A percentile compares a stretch with the other conserved stretches of the same genome.
phyloP scores from a whole-genome alignment of 2,888 invertebrate genomes.

The Acanthosepion esculentum region DNA sequence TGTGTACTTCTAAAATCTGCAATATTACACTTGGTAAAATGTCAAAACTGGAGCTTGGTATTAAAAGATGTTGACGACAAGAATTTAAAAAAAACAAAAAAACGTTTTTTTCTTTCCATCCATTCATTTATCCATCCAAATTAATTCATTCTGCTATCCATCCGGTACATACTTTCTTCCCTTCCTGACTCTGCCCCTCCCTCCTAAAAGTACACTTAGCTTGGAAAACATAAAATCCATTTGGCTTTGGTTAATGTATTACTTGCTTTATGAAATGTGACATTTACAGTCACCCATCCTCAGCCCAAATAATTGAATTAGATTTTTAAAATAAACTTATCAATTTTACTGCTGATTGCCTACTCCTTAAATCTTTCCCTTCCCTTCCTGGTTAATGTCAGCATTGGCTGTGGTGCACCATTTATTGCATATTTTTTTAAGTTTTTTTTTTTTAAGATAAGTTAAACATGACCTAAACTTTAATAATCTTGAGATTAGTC shows the following conservation, averaged over 20 bases:
- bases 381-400: background rate
- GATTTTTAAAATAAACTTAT: background rate
- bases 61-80: background rate
- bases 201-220: background rate
- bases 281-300: background rate
- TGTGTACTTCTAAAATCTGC: background rate
- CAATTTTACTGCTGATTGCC: slow-evolving; percentile 6
- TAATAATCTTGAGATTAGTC: background rate
- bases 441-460: background rate
- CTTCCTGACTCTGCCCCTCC: background rate
- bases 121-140: slow-evolving; percentile 33
- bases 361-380: background rate
- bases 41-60: background rate
- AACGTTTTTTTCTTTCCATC: background rate
- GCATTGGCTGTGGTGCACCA: slow-evolving; percentile 17
- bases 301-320: background rate
- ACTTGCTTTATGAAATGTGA: background rate
- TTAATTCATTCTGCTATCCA: background rate
- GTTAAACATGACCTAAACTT: background rate
- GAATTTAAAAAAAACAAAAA: background rate
- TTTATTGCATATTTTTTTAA: background rate
- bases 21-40: background rate
- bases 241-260: background rate
- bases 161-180: background rate
- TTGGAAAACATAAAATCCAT: background rate